Percentiles rank a stretch among this genome's conserved stretches.
phyloP scores from a whole-genome alignment of 1,140 invertebrate genomes.

The Drosophila ogumai region DNA sequence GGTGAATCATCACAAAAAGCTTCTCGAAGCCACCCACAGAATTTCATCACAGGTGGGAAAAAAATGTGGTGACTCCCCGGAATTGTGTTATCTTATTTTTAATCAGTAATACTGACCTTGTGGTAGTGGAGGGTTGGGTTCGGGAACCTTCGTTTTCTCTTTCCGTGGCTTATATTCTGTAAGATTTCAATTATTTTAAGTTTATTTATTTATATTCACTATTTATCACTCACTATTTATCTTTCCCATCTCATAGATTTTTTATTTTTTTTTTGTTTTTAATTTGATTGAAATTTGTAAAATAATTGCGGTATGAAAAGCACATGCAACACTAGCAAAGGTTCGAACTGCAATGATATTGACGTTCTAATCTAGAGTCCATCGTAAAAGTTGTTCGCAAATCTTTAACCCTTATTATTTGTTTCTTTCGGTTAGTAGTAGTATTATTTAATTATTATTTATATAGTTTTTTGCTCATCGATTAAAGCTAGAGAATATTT shows the following conservation, averaged over 20 bases:
- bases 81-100: neutral
- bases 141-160: neutral
- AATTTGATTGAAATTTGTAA: neutral
- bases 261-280: neutral
- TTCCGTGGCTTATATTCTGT: conserved; percentile 19
- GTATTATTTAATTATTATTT: too few relatives aligned
- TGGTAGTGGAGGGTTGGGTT: conserved; percentile 3
- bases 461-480: too few relatives aligned
- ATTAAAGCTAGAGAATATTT: too few relatives aligned
- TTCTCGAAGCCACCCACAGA: neutral
- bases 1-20: neutral
- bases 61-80: conserved; percentile 8
- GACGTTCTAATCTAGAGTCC: neutral
- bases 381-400: neutral
- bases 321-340: neutral
- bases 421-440: too few relatives aligned
- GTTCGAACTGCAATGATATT: neutral
- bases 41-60: conserved; percentile 4
- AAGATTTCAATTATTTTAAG: too few relatives aligned
- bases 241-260: conserved; percentile 31
- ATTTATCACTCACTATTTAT: conserved; percentile 33
- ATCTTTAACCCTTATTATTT: neutral
- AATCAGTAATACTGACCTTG: conserved; percentile 21
- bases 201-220: neutral
- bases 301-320: neutral